These are phyloP conservation scores for Electrona antarctica DNA, from an alignment of 2,113 vertebrate genomes.

Conservation along the genomic window DNA sequence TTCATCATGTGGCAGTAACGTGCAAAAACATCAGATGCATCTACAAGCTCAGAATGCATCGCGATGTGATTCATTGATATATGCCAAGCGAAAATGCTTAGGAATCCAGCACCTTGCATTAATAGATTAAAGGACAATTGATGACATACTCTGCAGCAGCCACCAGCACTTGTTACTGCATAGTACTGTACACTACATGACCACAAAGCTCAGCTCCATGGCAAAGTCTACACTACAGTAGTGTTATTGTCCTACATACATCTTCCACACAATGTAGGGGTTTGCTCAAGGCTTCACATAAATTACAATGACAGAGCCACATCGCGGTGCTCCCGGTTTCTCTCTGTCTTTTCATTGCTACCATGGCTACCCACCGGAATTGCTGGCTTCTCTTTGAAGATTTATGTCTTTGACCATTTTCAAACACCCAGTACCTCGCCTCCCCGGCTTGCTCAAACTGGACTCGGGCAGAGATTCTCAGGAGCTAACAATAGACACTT, in stretches of 20 bases:
- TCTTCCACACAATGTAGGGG: conserved; percentile 13
- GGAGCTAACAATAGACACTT: background rate
- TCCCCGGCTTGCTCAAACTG: background rate
- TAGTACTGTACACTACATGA: conserved; percentile 23
- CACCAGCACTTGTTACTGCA: too few species aligned
- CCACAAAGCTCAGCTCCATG: background rate
- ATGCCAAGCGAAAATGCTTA: too few species aligned
- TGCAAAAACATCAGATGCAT: too few species aligned
- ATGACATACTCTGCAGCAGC: too few species aligned
- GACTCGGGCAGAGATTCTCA: too few species aligned
- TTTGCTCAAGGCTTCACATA: conserved; percentile 58
- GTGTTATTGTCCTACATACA: conserved; percentile 28
- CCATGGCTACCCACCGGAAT: conserved; percentile 49
- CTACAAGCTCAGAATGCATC: too few species aligned
- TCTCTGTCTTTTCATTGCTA: conserved; percentile 5
- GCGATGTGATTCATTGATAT: too few species aligned
- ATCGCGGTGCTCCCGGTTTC: conserved; percentile 28
- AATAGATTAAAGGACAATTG: too few species aligned
- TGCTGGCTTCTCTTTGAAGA: conserved; percentile 24
- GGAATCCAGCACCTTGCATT: too few species aligned
- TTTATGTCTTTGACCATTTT: conserved; percentile 39
- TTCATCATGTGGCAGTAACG: too few species aligned
- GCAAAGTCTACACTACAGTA: conserved; percentile 29
- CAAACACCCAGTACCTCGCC: conserved; percentile 9
- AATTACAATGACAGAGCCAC: conserved; percentile 53